Evolutionary conservation across 2,888 invertebrate species (phyloP).

Genomic region (Baronia brevicornis): DNA sequence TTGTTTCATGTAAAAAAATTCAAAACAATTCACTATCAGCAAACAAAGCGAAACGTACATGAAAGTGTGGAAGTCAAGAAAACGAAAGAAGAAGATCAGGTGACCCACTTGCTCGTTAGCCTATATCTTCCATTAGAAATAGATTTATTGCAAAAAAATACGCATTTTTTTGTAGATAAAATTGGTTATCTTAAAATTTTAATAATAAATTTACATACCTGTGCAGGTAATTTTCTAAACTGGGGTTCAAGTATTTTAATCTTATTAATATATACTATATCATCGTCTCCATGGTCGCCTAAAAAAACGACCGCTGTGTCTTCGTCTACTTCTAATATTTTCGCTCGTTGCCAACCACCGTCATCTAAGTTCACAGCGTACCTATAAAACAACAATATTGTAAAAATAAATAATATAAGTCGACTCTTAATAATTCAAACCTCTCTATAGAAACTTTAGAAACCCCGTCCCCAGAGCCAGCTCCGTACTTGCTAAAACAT

Average conservation of each 20-base stretch:
- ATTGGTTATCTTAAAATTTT: too few relatives aligned
- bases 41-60: too few relatives aligned
- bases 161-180: too few relatives aligned
- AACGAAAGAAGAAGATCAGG: too few relatives aligned
- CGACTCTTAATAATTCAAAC: neutral
- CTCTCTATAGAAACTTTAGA: neutral
- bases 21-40: too few relatives aligned
- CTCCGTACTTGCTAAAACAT: too few relatives aligned
- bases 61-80: too few relatives aligned
- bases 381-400: conserved; percentile 29
- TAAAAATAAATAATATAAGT: neutral
- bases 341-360: conserved; percentile 71
- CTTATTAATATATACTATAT: conserved; percentile 64
- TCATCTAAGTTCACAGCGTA: conserved; percentile 62
- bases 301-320: conserved; percentile 77
- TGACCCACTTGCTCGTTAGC: too few relatives aligned
- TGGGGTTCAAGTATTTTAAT: conserved; percentile 78
- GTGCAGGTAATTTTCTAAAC: conserved; percentile 80
- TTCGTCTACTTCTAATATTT: conserved; percentile 71
- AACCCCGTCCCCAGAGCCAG: too few relatives aligned
- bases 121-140: too few relatives aligned
- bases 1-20: too few relatives aligned
- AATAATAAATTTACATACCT: conserved; percentile 62
- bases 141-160: too few relatives aligned
- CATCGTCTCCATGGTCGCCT: conserved; percentile 85